These are phyloP conservation scores for Bombus confusus DNA, from an alignment of 1,140 invertebrate genomes.

Conservation along the genomic window DNA sequence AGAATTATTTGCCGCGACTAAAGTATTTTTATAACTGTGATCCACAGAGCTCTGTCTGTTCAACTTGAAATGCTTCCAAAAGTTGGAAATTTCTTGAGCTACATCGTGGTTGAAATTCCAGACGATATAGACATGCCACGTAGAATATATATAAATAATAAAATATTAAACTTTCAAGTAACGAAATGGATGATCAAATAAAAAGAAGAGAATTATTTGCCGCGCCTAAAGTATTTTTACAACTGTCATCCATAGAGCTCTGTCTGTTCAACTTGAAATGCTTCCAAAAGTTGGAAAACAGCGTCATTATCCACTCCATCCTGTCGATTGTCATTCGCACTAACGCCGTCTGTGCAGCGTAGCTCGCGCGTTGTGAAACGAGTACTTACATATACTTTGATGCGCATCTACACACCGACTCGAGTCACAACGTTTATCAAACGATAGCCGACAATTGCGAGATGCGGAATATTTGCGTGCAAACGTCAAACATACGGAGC, in stretches of 20 bases:
- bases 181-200: neutral
- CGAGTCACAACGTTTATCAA: too few relatives aligned
- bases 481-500: too few relatives aligned
- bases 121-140: too few relatives aligned
- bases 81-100: neutral
- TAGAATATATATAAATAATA: too few relatives aligned
- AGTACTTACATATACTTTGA: neutral
- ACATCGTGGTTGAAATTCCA: too few relatives aligned
- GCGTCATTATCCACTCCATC: constrained; percentile 2
- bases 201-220: neutral
- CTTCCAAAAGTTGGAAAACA: constrained; percentile 5
- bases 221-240: neutral
- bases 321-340: neutral
- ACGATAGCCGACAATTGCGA: too few relatives aligned
- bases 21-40: neutral
- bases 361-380: neutral
- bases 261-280: neutral
- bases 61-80: neutral
- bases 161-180: too few relatives aligned
- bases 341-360: neutral
- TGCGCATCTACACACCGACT: neutral
- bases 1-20: neutral
- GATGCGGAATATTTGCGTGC: too few relatives aligned
- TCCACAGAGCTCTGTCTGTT: neutral
- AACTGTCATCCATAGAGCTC: neutral